A percentile compares a stretch with the other conserved stretches of the same genome.
phyloP scores from a whole-genome alignment of 2,797 vertebrate species.

The Semotilus atromaculatus region DNA sequence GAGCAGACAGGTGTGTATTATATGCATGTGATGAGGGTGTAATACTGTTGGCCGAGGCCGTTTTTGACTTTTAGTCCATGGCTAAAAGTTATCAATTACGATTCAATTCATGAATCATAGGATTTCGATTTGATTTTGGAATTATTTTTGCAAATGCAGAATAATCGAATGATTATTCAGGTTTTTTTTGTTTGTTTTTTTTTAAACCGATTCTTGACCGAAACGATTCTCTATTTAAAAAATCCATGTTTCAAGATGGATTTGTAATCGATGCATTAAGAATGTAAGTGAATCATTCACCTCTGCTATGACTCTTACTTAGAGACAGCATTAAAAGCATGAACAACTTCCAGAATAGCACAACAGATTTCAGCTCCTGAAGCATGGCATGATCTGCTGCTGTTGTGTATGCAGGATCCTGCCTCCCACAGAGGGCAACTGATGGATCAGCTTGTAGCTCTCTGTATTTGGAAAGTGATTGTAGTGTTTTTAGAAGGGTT shows the following conservation, averaged over 20 bases:
- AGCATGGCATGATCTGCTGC: constrained; percentile 27
- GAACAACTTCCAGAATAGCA: constrained; percentile 20
- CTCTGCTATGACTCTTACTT: background rate
- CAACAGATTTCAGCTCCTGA: background rate
- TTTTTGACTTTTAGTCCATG: too few species aligned
- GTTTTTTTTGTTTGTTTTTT: fast-evolving
- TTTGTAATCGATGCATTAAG: background rate
- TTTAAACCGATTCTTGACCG: background rate
- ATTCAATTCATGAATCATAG: too few species aligned
- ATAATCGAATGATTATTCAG: background rate
- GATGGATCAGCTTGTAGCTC: constrained; percentile 33
- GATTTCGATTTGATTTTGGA: too few species aligned
- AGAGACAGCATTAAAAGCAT: background rate
- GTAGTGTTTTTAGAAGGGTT: constrained; percentile 38
- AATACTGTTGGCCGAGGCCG: too few species aligned
- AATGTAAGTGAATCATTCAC: too few species aligned
- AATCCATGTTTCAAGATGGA: background rate
- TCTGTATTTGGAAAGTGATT: constrained; percentile 44
- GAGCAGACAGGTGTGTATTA: too few species aligned
- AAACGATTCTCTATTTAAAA: background rate
- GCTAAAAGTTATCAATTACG: too few species aligned
- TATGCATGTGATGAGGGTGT: too few species aligned
- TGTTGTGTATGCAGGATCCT: background rate
- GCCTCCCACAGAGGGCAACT: constrained; percentile 24
- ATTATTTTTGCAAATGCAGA: background rate